Percentiles rank a stretch among this genome's conserved stretches.
Evolutionary conservation across 2,888 invertebrate species (phyloP).

Genomic region (Schrankia costaestrigalis): DNA sequence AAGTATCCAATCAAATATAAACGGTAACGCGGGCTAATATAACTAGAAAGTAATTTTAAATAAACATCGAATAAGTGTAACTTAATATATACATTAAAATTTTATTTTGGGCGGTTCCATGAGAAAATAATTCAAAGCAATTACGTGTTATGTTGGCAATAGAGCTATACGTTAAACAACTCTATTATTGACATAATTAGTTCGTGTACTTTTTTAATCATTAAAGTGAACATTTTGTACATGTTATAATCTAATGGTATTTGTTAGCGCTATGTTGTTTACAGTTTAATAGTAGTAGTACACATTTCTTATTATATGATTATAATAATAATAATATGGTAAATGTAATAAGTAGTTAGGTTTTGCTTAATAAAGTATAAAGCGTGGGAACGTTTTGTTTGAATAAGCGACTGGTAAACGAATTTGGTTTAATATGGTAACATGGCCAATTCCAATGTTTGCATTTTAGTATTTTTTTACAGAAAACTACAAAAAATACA

Average conservation of each 20-base stretch:
- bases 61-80: conserved; percentile 40
- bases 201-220: conserved; percentile 39
- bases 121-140: conserved; percentile 58
- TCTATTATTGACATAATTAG: conserved; percentile 68
- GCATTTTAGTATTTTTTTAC: too few relatives aligned
- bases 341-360: conserved; percentile 24
- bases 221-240: conserved; percentile 25
- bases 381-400: conserved; percentile 21
- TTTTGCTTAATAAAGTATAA: conserved; percentile 11
- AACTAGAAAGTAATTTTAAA: conserved; percentile 41
- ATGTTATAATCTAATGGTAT: conserved; percentile 41
- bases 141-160: conserved; percentile 54
- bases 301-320: conserved; percentile 15
- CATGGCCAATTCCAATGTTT: too few relatives aligned
- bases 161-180: conserved; percentile 50
- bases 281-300: conserved; percentile 32
- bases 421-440: too few relatives aligned
- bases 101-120: conserved; percentile 40
- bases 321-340: conserved; percentile 32
- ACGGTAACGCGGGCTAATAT: conserved; percentile 28
- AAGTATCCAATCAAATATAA: conserved; percentile 31
- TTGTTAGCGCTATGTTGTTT: conserved; percentile 36
- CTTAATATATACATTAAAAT: conserved; percentile 31
- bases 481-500: too few relatives aligned
- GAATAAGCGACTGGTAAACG: too few relatives aligned